phyloP scores from a whole-genome alignment of 1,140 invertebrate genomes.

The Drosophila kohkoa region DNA sequence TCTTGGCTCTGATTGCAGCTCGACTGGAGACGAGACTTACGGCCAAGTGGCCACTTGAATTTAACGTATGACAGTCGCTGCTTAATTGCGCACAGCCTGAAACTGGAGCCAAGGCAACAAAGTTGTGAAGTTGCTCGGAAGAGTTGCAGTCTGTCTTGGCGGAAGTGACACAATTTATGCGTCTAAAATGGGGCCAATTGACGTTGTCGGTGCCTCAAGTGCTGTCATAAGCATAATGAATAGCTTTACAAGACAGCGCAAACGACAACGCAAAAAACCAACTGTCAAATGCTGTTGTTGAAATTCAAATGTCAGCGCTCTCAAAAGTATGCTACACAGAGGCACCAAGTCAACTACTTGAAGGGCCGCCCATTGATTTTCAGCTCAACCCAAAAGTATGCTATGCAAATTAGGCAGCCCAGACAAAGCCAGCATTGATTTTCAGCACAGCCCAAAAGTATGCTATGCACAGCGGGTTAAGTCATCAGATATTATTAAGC shows the following conservation, averaged over 20 bases:
- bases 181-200: conserved; percentile 56
- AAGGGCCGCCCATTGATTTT: neutral
- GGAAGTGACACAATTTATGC: conserved; percentile 76
- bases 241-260: conserved; percentile 2
- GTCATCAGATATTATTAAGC: neutral
- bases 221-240: conserved; percentile 26
- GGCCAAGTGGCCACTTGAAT: conserved; percentile 69
- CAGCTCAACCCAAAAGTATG: conserved; percentile 1
- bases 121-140: conserved; percentile 14
- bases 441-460: conserved; percentile 1
- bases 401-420: neutral
- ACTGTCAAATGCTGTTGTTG: neutral
- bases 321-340: neutral
- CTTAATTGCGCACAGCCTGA: conserved; percentile 65
- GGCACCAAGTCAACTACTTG: neutral
- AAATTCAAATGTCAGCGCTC: neutral
- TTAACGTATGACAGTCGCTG: conserved; percentile 76
- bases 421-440: neutral
- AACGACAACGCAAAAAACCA: neutral
- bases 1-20: conserved; percentile 62
- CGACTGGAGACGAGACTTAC: conserved; percentile 32
- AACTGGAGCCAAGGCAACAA: conserved; percentile 2
- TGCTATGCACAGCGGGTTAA: neutral
- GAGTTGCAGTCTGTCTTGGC: conserved; percentile 28
- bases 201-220: conserved; percentile 24